These are phyloP conservation scores for Camponotus vicinus DNA, from an alignment of 1,140 invertebrate genomes.

Conservation along the genomic window DNA sequence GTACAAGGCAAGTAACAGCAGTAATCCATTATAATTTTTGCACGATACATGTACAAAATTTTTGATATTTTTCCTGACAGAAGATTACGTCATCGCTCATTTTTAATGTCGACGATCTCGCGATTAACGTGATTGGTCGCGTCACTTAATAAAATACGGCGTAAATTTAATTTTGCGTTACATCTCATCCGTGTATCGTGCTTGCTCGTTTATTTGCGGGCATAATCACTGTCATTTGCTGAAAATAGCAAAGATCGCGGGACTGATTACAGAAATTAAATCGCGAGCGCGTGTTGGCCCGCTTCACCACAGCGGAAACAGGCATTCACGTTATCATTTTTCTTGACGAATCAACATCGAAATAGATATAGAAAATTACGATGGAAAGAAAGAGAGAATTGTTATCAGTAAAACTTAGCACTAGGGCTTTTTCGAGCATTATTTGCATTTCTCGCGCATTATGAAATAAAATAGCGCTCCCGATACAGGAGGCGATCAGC, in stretches of 20 bases:
- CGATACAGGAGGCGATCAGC: neutral
- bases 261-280: conserved; percentile 23
- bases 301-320: neutral
- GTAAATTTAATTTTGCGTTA: neutral
- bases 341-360: conserved; percentile 21
- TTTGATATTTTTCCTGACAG: neutral
- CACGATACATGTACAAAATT: neutral
- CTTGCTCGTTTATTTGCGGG: neutral
- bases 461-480: conserved; percentile 65
- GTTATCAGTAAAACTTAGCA: conserved; percentile 50
- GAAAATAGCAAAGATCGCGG: neutral
- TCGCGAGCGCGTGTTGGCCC: neutral
- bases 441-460: conserved; percentile 27
- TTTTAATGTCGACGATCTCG: neutral
- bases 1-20: neutral
- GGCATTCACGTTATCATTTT: conserved; percentile 30
- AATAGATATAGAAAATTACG: conserved; percentile 14
- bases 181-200: neutral
- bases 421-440: neutral
- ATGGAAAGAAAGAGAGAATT: neutral
- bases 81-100: neutral
- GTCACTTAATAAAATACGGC: neutral
- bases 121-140: neutral
- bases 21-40: neutral
- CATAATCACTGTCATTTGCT: neutral